Evolutionary conservation across 2,797 vertebrate species (phyloP).

Genomic region (Anas bahamensis): DNA sequence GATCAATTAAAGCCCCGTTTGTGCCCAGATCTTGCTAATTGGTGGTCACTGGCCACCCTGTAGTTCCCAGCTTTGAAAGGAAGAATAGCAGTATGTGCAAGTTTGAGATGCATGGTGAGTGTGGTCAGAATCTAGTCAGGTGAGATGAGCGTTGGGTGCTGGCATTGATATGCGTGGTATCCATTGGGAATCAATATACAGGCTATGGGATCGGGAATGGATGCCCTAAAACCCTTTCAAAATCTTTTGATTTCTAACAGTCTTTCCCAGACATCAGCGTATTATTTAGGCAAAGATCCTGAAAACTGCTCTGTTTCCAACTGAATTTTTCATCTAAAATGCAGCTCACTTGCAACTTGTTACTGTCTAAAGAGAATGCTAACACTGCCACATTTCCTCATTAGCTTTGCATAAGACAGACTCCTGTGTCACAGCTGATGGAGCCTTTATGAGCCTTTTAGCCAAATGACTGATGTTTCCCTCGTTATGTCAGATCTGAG

Average conservation of each 20-base stretch:
- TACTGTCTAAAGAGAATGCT: constrained; percentile 77
- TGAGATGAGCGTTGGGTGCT: not conserved
- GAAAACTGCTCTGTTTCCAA: constrained; percentile 41
- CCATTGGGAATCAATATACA: not conserved
- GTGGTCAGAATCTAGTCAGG: not conserved
- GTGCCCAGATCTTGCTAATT: not conserved
- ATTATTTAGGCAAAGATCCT: constrained; percentile 43
- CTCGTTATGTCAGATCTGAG: constrained; percentile 82
- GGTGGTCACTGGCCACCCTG: not conserved
- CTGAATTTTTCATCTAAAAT: constrained; percentile 69
- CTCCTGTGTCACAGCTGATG: constrained; percentile 80
- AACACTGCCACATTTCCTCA: constrained; percentile 78
- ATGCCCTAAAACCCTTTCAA: not conserved
- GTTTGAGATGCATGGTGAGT: not conserved
- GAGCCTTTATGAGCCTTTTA: constrained; percentile 83
- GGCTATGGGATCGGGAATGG: not conserved
- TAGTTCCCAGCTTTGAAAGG: not conserved
- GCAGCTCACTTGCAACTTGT: constrained; percentile 75
- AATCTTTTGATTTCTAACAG: constrained; percentile 24
- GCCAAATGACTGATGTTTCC: constrained; percentile 83
- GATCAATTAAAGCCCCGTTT: not conserved
- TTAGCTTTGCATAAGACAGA: constrained; percentile 79
- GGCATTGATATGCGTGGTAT: not conserved
- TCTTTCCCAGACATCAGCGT: constrained; percentile 30
- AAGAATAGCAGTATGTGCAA: not conserved